Base-by-base conservation (phyloP, 2,888 invertebrate genomes). In the Cataglyphis altisquamis region DNA sequence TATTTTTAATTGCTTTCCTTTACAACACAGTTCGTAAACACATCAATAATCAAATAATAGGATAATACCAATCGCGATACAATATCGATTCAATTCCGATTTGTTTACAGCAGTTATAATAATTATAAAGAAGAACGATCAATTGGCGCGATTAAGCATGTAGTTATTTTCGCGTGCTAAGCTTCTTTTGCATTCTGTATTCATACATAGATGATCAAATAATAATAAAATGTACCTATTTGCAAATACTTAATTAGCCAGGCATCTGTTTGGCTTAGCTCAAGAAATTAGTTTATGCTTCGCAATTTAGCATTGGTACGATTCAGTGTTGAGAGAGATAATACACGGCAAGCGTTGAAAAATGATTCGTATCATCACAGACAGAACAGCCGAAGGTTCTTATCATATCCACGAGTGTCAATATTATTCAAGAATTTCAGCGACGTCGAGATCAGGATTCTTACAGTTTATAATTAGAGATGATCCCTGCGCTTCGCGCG, bases 101-200 rank as follows among this genome's bases (percentile, higher is more conserved):
- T 70, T 70, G 3, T 45, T 80, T 55, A 29, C 21, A 36, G 57
- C 32, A 39, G 25, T 9, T n/a, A 18, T 52, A 18, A 29, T 29
- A 39, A 41, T 52, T 6, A 10, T 6, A 10, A 60, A 18, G 48
- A 6, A 25, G 36, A 52, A 12, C 9, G 45, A 45, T 12, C 18
- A 21, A 21, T 78, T 70, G 57, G 41, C 39, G 32, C 21, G 15
- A 60, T 21, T 12, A 45, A 60, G 9, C 25, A 64, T n/a, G 32
- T 70, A 70, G 57, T 78, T 78, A 45, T 55, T 80, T 70, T 80
- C 60, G 78, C 78, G 12, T 48, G 32, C 1, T 70, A 45, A 78
- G 45, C 72, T 70, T 80, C 45, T 70, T 75, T 80, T 72, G 72
- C 78, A 72, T 70, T 60, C 72, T 36, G 45, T 32, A 78, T 57